Conservation (phyloP, 2,113 vertebrate genomes). For the Cichladusa arquata region DNA sequence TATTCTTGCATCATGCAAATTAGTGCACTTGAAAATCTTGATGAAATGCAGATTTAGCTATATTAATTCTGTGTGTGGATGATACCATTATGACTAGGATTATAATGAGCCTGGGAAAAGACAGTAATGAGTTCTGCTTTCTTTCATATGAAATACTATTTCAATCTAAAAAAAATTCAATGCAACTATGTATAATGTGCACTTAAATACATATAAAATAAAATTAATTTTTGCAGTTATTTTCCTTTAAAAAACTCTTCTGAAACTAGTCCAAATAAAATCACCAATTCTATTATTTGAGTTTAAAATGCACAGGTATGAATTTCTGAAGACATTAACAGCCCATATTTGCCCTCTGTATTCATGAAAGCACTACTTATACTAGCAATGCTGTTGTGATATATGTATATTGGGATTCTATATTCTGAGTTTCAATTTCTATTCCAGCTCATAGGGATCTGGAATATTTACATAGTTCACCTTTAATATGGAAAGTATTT, state of each 20-base stretch:
- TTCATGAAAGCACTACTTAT: background rate
- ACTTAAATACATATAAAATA: background rate
- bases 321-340: background rate
- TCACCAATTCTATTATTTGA: background rate
- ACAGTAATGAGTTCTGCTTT: background rate
- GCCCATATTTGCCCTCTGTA: background rate
- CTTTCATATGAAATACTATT: background rate
- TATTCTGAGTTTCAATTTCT: background rate
- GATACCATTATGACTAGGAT: background rate
- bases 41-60: constrained; percentile 5
- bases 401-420: background rate
- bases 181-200: background rate
- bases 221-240: background rate
- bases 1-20: constrained; percentile 40
- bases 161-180: background rate
- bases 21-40: constrained; percentile 24
- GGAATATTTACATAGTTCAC: background rate
- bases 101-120: background rate
- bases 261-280: background rate
- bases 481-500: background rate
- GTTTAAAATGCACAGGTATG: background rate
- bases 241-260: background rate
- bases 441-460: background rate
- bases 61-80: background rate
- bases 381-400: background rate